A percentile compares a stretch with the other conserved stretches of the same genome.
phyloP scores from a whole-genome alignment of 2,113 vertebrate species.

The Xenopus laevis region DNA sequence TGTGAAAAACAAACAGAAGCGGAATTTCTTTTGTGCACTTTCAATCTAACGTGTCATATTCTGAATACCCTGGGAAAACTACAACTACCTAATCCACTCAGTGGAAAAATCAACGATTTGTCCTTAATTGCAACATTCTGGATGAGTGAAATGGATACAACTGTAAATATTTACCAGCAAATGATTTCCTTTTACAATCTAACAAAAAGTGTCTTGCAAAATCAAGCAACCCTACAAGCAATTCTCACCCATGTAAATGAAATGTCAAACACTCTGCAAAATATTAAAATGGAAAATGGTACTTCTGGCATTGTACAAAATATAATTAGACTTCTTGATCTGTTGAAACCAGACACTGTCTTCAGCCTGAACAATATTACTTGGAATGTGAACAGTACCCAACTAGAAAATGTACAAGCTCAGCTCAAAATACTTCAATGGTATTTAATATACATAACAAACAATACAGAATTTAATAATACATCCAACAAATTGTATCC shows the following conservation, averaged over 20 bases:
- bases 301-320: background rate
- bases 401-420: slow-evolving; percentile 11
- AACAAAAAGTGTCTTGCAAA: slow-evolving; percentile 9
- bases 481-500: background rate
- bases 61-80: slow-evolving; percentile 5
- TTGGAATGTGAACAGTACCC: background rate
- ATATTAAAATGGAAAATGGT: background rate
- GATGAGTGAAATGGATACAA: slow-evolving; percentile 13
- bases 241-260: background rate
- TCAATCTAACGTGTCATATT: slow-evolving; percentile 22
- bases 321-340: background rate
- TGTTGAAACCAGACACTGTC: background rate
- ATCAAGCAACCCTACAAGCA: slow-evolving; percentile 2
- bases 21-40: slow-evolving; percentile 1
- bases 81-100: background rate
- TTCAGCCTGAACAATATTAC: background rate
- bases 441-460: slow-evolving; percentile 14
- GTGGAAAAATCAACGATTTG: background rate
- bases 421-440: slow-evolving; percentile 16
- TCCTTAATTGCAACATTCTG: slow-evolving; percentile 14
- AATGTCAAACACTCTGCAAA: slow-evolving; percentile 1
- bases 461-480: slow-evolving; percentile 7
- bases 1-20: slow-evolving; percentile 3
- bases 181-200: slow-evolving; percentile 3
- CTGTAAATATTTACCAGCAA: slow-evolving; percentile 16